These are phyloP conservation scores for Cardiocondyla obscurior DNA, from an alignment of 1,140 invertebrate species.

Conservation along the genomic window DNA sequence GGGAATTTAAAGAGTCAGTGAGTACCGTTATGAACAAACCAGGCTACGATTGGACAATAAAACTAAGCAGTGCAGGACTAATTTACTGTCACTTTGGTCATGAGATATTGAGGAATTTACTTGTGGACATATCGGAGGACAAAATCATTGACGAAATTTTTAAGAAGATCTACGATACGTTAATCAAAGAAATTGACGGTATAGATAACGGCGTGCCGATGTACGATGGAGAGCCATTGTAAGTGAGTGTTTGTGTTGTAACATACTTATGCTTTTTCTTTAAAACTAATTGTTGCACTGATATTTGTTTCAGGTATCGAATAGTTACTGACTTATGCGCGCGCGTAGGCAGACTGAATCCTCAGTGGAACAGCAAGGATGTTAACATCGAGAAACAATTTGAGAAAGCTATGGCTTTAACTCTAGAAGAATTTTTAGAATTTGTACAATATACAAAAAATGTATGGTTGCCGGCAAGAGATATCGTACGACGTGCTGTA, in stretches of 20 bases:
- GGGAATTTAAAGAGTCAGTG: slow-evolving; percentile 88
- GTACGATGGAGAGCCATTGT: slow-evolving; percentile 88
- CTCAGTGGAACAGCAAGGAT: slow-evolving; percentile 91
- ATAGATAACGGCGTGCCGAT: slow-evolving; percentile 97
- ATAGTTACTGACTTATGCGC: slow-evolving; percentile 90
- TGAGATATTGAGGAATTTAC: slow-evolving; percentile 87
- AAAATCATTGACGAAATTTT: slow-evolving; percentile 87
- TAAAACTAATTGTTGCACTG: not conserved
- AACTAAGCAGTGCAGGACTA: slow-evolving; percentile 97
- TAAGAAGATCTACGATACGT: slow-evolving; percentile 93
- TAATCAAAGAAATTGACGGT: slow-evolving; percentile 97
- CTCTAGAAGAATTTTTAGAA: slow-evolving; percentile 92
- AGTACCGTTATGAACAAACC: slow-evolving; percentile 84
- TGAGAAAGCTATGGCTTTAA: slow-evolving; percentile 90
- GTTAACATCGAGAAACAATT: slow-evolving; percentile 86
- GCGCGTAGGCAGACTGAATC: slow-evolving; percentile 92
- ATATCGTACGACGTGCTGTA: slow-evolving; percentile 89
- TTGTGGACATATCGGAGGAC: slow-evolving; percentile 83
- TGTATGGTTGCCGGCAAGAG: slow-evolving; percentile 93
- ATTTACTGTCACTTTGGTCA: slow-evolving; percentile 96
- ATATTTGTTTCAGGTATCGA: slow-evolving; percentile 86
- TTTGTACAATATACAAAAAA: slow-evolving; percentile 88
- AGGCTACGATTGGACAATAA: slow-evolving; percentile 86
- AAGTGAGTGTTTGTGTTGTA: not conserved
- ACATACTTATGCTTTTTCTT: not conserved